phyloP scores from a whole-genome alignment of 2,888 invertebrate genomes.

The Clistopyga incitator region DNA sequence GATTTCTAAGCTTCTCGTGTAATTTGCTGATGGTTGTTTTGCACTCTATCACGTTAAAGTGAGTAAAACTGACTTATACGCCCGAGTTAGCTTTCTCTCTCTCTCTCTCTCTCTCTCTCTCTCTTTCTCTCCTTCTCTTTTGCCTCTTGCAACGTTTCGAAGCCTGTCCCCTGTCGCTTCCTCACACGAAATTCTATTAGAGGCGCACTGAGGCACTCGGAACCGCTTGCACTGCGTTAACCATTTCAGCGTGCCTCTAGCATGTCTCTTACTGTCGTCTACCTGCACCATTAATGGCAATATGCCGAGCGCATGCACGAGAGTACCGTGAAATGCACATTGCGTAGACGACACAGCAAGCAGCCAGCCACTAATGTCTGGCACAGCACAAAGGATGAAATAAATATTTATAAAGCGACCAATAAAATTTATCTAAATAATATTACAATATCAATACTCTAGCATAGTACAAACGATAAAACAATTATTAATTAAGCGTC shows the following conservation, averaged over 20 bases:
- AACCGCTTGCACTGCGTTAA: slow-evolving; percentile 54
- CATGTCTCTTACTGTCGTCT: slow-evolving; percentile 26
- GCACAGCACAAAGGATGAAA: background rate
- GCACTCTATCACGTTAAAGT: background rate
- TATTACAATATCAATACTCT: background rate
- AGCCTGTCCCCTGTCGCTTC: background rate
- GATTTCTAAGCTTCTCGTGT: slow-evolving; percentile 8
- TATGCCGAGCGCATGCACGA: slow-evolving; percentile 20
- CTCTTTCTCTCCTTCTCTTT: background rate
- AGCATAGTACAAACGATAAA: background rate
- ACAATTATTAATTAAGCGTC: background rate
- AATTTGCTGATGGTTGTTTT: slow-evolving; percentile 4
- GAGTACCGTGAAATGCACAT: slow-evolving; percentile 24
- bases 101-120: slow-evolving; percentile 18
- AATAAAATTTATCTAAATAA: background rate
- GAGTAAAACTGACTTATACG: slow-evolving; percentile 3
- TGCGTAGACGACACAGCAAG: background rate
- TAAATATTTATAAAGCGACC: background rate
- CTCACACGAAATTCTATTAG: slow-evolving; percentile 50
- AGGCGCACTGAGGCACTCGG: slow-evolving; percentile 33
- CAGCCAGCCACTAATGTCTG: background rate
- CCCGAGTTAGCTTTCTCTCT: background rate
- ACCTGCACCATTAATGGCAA: slow-evolving; percentile 12
- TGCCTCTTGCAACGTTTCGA: background rate
- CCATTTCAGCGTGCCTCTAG: slow-evolving; percentile 41